These are phyloP conservation scores for Ictalurus furcatus DNA, from an alignment of 2,113 vertebrate species.

Conservation along the genomic window DNA sequence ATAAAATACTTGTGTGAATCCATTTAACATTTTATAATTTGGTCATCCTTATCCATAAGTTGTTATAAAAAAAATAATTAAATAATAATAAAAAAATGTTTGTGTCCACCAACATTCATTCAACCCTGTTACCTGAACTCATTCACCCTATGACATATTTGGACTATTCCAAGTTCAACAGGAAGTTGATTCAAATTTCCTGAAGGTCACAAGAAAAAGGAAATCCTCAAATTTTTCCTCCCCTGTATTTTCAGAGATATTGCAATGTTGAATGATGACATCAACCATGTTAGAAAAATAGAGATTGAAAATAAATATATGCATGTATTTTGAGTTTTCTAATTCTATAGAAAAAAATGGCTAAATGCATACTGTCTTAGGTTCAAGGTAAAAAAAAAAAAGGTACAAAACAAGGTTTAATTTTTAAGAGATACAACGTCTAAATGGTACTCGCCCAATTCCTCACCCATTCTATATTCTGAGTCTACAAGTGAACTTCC, in stretches of 20 bases:
- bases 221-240: background rate
- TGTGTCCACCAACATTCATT: background rate
- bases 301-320: background rate
- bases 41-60: background rate
- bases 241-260: background rate
- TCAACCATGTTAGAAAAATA: background rate
- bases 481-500: background rate
- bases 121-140: background rate
- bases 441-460: background rate
- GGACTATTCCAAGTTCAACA: background rate
- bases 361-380: background rate
- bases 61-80: too few species aligned
- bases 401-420: background rate
- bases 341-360: background rate
- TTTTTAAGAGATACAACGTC: background rate
- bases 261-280: background rate
- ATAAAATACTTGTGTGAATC: background rate
- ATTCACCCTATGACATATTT: background rate
- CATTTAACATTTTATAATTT: background rate
- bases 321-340: background rate
- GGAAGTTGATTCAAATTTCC: background rate
- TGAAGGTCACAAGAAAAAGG: background rate
- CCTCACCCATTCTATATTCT: background rate
- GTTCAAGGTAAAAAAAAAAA: background rate
- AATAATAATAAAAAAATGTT: too few species aligned